Evolutionary conservation across 2,888 invertebrate genomes (phyloP).

Genomic region (Acronicta aceris): DNA sequence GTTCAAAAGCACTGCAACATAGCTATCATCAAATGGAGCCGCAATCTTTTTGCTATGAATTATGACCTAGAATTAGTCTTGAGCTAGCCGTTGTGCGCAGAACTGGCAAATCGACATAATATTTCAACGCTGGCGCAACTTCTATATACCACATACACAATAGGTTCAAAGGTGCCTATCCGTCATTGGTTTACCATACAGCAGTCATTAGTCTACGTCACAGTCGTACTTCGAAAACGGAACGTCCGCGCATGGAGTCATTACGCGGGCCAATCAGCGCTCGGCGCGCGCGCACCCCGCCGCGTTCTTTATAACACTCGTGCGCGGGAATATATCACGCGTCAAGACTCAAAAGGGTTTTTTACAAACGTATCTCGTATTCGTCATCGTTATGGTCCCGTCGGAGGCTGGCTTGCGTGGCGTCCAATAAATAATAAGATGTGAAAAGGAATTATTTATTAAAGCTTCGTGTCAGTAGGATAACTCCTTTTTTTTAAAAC

Average conservation of each 20-base stretch:
- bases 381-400: slow-evolving; percentile 85
- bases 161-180: slow-evolving; percentile 85
- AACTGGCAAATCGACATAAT: slow-evolving; percentile 64
- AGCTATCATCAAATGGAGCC: slow-evolving; percentile 45
- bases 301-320: slow-evolving; percentile 84
- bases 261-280: slow-evolving; percentile 82
- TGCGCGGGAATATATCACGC: slow-evolving; percentile 84
- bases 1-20: slow-evolving; percentile 23
- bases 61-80: slow-evolving; percentile 53
- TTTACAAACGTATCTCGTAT: slow-evolving; percentile 86
- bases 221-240: slow-evolving; percentile 67
- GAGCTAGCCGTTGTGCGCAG: slow-evolving; percentile 61
- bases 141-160: slow-evolving; percentile 77
- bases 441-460: slow-evolving; percentile 81
- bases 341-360: slow-evolving; percentile 82
- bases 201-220: slow-evolving; percentile 83
- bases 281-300: slow-evolving; percentile 82
- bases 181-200: slow-evolving; percentile 83
- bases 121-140: slow-evolving; percentile 63
- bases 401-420: slow-evolving; percentile 70
- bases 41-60: slow-evolving; percentile 50
- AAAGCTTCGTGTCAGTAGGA: slow-evolving; percentile 71
- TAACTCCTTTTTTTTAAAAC: slow-evolving; percentile 69
- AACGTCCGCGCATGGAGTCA: slow-evolving; percentile 77
- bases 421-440: slow-evolving; percentile 83